Base-by-base conservation (phyloP, 2,888 invertebrate genomes). In the Andrena trimmerana region DNA sequence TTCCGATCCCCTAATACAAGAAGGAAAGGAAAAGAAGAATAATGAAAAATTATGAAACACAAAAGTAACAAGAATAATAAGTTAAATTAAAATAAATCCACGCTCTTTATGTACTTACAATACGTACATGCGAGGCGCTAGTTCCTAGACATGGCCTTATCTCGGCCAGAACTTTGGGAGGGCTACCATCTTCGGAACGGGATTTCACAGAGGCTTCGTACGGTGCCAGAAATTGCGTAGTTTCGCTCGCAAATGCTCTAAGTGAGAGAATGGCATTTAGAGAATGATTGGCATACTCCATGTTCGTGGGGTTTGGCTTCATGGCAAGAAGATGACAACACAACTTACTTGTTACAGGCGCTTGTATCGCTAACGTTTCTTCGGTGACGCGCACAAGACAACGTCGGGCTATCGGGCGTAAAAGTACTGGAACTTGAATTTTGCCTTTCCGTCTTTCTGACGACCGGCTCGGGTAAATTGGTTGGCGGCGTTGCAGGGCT, bases 281-380 rank as follows among this genome's bases (percentile, higher is more conserved):
- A 42, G 5, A 42, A 42, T 42, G 4, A 5, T 16, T 16, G 42
- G 42, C 42, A 4, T 42, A 16, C 42, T 42, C 5, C 1, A 5
- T 16, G 5, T 16, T 42, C 42, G 42, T 42, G 13, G 16, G 13
- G 16, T 16, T 5, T 42, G 2, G 42, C 42, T 13, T 4, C 42
- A 42, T 4, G 1, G 4, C 42, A 42, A 42, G 4, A 42, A 42
- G 42, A 42, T 4, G 4, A 42, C 13, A 13, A 13, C 42, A 13
- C 1, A 20, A 93, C 95, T 94, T 94, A 97, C 97, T 97, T 97
- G 93, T 97, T 97, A 91, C 97, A 97, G 88, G 97, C 97, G 73
- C 97, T 97, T 1, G 97, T 97, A 92, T 98, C 98, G 92, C 97
- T 97, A 94, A 97, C 97, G 93, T 97, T 97, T 77, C 98, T 95